Evolutionary conservation across 1,140 invertebrate species (phyloP).

Genomic region (Pentalonia nigronervosa): DNA sequence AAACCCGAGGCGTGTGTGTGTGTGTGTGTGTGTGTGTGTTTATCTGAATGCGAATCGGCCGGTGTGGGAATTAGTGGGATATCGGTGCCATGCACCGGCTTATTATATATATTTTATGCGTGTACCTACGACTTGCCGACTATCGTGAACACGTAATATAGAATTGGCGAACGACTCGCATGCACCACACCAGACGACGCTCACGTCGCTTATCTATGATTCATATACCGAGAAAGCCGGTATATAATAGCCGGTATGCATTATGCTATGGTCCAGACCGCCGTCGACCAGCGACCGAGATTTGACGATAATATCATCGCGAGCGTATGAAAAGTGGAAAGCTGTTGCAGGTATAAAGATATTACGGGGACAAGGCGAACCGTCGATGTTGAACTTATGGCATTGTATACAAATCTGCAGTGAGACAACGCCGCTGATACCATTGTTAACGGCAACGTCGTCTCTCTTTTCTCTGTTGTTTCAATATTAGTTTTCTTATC

Average conservation of each 20-base stretch:
- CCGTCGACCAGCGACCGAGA: no score
- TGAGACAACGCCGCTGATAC: not conserved
- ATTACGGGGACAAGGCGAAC: not conserved
- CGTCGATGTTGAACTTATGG: not conserved
- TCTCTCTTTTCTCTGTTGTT: not conserved
- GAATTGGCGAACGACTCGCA: not conserved
- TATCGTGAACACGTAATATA: not conserved
- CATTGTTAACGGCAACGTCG: not conserved
- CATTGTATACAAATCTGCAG: not conserved
- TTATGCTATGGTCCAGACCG: not conserved
- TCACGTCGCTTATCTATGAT: not conserved
- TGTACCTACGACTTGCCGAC: not conserved
- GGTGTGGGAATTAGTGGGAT: not conserved
- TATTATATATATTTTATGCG: not conserved
- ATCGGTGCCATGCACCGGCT: not conserved
- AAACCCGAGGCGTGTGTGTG: not conserved
- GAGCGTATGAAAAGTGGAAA: no score
- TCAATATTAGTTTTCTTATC: no score
- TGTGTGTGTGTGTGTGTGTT: not conserved
- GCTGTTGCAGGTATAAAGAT: no score
- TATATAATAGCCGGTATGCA: not conserved
- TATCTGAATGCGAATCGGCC: not conserved
- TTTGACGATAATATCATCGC: not conserved
- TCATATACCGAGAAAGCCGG: not conserved
- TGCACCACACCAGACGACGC: not conserved